These are phyloP conservation scores for Diarsia mendica DNA, from an alignment of 2,888 invertebrate species.

Conservation along the genomic window DNA sequence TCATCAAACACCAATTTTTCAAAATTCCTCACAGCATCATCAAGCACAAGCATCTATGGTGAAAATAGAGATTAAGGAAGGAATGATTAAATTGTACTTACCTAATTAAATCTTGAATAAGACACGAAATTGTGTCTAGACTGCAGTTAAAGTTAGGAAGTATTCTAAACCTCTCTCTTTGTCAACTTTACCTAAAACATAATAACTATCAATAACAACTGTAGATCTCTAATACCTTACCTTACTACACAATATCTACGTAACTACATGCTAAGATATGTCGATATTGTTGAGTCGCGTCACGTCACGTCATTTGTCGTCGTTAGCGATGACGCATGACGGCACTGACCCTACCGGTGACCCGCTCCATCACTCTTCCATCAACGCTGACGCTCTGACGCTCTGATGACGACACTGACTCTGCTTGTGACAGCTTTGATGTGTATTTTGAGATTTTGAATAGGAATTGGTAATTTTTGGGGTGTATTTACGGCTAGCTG, in stretches of 20 bases:
- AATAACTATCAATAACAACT: background rate
- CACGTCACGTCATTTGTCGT: constrained; percentile 89
- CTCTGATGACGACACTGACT: constrained; percentile 58
- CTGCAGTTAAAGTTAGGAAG: background rate
- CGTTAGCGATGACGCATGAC: constrained; percentile 89
- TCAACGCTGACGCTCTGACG: constrained; percentile 70
- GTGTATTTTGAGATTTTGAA: constrained; percentile 47
- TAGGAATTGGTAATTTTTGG: constrained; percentile 28
- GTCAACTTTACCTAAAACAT: background rate
- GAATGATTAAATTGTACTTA: background rate
- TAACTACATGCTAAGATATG: constrained; percentile 52
- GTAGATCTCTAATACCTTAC: background rate
- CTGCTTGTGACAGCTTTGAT: constrained; percentile 42
- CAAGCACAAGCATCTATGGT: no score
- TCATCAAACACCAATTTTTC: no score
- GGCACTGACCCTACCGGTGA: constrained; percentile 84
- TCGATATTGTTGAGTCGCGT: constrained; percentile 73
- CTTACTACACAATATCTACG: background rate
- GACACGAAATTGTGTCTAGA: background rate
- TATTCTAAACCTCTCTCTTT: background rate
- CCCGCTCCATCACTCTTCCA: constrained; percentile 87
- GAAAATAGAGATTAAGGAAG: background rate
- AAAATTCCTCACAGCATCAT: background rate
- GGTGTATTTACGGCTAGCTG: constrained; percentile 8
- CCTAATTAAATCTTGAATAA: background rate